phyloP scores from a whole-genome alignment of 2,113 vertebrate genomes.

The Syrrhaptes paradoxus region DNA sequence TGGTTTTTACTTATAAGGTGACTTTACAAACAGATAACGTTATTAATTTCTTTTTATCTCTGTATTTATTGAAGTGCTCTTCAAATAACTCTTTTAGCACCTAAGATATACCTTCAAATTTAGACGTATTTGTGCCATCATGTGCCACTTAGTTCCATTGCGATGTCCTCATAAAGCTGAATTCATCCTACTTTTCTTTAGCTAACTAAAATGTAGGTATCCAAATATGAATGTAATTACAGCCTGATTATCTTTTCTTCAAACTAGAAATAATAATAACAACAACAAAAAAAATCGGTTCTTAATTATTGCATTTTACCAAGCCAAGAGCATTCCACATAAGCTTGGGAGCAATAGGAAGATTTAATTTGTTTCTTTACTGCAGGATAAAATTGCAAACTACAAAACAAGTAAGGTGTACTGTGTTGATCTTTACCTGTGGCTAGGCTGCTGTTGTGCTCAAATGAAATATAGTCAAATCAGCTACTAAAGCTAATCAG shows the following conservation, averaged over 20 bases:
- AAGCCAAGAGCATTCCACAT: background rate
- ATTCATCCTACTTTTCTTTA: background rate
- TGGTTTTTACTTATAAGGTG: fast-evolving
- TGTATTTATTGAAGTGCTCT: background rate
- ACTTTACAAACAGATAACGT: background rate
- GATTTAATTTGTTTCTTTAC: background rate
- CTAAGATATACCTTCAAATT: background rate
- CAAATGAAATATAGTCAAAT: background rate
- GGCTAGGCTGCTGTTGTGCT: background rate
- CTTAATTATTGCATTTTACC: background rate
- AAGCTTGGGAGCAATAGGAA: background rate
- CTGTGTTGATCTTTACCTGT: background rate
- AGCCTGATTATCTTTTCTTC: background rate
- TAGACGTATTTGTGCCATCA: background rate
- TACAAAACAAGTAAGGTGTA: too few relatives aligned
- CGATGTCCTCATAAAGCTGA: background rate
- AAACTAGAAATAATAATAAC: background rate
- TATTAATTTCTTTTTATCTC: background rate
- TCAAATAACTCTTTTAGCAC: background rate
- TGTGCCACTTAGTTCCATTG: background rate
- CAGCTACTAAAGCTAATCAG: background rate
- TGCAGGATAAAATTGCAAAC: background rate
- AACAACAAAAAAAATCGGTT: background rate
- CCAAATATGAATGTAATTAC: background rate
- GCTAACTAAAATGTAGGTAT: background rate